Conservation (phyloP, 2,113 vertebrate genomes). For the Oplegnathus fasciatus region DNA sequence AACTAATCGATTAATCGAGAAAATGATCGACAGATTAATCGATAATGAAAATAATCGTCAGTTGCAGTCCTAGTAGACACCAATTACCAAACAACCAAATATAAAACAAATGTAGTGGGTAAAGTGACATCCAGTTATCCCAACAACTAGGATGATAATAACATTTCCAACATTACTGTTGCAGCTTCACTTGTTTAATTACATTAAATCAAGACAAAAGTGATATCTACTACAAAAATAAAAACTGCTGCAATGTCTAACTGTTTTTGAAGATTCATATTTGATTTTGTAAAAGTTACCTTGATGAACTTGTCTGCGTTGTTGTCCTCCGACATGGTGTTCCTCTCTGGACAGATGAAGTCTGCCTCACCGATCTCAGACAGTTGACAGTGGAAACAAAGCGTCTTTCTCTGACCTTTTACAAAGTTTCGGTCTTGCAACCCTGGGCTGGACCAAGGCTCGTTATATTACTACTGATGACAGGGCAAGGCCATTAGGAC, state of each 20-base stretch:
- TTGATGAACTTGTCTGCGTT: slow-evolving; percentile 90
- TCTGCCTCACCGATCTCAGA: slow-evolving; percentile 44
- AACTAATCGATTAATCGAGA: too few species aligned
- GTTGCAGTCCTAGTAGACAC: too few species aligned
- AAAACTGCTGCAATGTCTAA: neutral
- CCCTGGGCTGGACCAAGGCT: slow-evolving; percentile 40
- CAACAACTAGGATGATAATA: neutral
- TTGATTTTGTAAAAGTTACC: slow-evolving; percentile 73
- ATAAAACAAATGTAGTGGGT: neutral
- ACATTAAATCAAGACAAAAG: neutral
- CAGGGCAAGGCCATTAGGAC: slow-evolving; percentile 63
- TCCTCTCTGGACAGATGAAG: slow-evolving; percentile 43
- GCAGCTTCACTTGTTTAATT: neutral
- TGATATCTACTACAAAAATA: neutral
- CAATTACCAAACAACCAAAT: neutral
- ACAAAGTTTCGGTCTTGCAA: slow-evolving; percentile 25
- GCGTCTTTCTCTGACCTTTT: slow-evolving; percentile 62
- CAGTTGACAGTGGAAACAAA: slow-evolving; percentile 64
- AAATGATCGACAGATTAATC: too few species aligned
- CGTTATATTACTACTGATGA: slow-evolving; percentile 53
- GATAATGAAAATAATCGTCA: too few species aligned
- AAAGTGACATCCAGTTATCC: neutral
- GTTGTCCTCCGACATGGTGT: slow-evolving; percentile 88
- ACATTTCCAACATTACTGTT: neutral
- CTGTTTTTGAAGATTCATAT: neutral